Evolutionary conservation across 2,797 vertebrate genomes (phyloP), one percentile per base, ranked within the genome.

Genomic region (Sebastes hopkinsi): DNA sequence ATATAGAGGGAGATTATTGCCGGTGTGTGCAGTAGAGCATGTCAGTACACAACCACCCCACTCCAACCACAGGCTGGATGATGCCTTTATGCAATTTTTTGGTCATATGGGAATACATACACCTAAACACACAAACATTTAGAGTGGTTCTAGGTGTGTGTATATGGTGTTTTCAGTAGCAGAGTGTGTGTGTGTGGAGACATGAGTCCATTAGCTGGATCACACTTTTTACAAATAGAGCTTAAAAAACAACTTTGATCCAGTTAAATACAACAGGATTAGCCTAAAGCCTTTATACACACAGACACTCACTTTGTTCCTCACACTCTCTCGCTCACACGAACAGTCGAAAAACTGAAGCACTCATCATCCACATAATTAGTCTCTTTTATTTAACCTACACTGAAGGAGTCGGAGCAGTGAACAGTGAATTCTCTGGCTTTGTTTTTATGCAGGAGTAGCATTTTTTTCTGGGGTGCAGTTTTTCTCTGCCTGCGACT

Each of bases 171-270:
- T 16, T 52, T 4, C 3, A 71, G 27, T 25, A 56, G 18, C 54
- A 46, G 34, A 3, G 4, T 64, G 60, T 62, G 77, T 56, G 34
- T 70, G 77, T 60, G 34, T 70, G 18, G 61, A 84, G 77, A 82
- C 67, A 67, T 83, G 70, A 81, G 79, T 81, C 80, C 81, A 86
- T 88, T 86, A 85, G 75, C n/a, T 58, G 42, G 75, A 83, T 80
- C 79, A 61, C 72, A 60, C 55, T 78, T 85, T 87, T 81, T 77
- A 81, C 83, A 92, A 91, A 76, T 69, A 75, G 85, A 81, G 77
- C 84, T 89, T 87, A 84, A 85, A 90, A 82, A 74, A 18, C 83
- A 86, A 87, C 91, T 90, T 88, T 92, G 90, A 92, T 90, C 90
- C 89, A 80, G 60, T 22, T 76, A 75, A 91, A 87, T 87, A 89